Evolutionary conservation across 2,888 invertebrate species (phyloP), one percentile per base, ranked within the genome.

Genomic region (Agrotis exclamationis): DNA sequence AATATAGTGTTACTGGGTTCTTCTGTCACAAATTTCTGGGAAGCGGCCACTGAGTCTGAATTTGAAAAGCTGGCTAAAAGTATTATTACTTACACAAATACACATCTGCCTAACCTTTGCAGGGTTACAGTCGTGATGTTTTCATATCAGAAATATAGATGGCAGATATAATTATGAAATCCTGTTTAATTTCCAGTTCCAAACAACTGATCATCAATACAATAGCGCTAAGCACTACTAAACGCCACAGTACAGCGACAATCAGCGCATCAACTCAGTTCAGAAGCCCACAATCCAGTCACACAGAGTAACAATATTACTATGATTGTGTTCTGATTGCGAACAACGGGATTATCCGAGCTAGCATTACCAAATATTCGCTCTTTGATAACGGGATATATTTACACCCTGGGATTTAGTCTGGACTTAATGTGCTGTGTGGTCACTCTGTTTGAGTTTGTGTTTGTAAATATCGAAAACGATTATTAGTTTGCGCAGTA

Each of bases 281-380:
- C 56, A 58, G 56, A 47, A n/a, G 39, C 62, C 44, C 63, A 39
- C 39, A 39, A 39, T 39, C 39, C 39, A 39, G 39, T 39, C 11
- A 39, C 39, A 45, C 57, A 53, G n/a, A 20, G 58, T 73, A 73
- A 79, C 74, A 14, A 20, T 22, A 63, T 75, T 79, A 79, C 74
- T 50, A 20, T 73, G 74, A 75, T 75, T 75, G 79, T 79, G 74
- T 73, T 58, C 74, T 75, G 74, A 73, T 75, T 75, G 75, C 79
- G 79, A 71, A 57, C 62, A 79, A 63, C 53, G 2, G 63, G 53
- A 73, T 79, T 73, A 73, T 44, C 24, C 14, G 70, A 18, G 14
- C 20, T 20, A 16, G 48, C 33, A 59, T 63, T 58, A 63, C 58
- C 33, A 48, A 63, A 79, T 59, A 39, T 33, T 28, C 48, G 20